Evolutionary conservation across 2,113 vertebrate species (phyloP).

Genomic region (Synchiropus splendidus): DNA sequence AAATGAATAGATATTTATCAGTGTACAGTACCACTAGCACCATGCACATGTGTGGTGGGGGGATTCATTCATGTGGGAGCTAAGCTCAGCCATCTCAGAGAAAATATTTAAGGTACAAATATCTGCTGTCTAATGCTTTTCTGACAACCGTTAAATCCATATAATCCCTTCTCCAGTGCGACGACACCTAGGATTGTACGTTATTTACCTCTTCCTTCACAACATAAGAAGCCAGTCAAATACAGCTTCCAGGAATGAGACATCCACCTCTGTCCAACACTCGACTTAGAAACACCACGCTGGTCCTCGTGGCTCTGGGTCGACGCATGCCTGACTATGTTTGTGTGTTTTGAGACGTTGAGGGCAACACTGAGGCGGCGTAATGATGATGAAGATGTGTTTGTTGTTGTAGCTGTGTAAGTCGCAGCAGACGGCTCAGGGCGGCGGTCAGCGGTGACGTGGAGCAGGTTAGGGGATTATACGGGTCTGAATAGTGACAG

Average conservation of each 20-base stretch:
- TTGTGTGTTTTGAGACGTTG: slow-evolving; percentile 12
- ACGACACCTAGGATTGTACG: too few relatives aligned
- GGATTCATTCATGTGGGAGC: too few relatives aligned
- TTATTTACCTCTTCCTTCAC: too few relatives aligned
- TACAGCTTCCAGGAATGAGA: neutral
- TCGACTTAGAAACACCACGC: too few relatives aligned
- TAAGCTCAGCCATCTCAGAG: too few relatives aligned
- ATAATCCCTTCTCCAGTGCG: neutral
- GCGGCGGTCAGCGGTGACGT: slow-evolving; percentile 25
- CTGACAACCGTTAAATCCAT: neutral
- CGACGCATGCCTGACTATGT: slow-evolving; percentile 15
- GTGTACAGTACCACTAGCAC: too few relatives aligned
- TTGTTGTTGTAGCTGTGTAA: slow-evolving; percentile 57
- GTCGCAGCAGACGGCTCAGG: slow-evolving; percentile 6
- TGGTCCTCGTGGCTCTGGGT: neutral
- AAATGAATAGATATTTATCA: too few relatives aligned
- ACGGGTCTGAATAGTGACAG: slow-evolving; percentile 51
- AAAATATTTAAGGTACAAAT: too few relatives aligned
- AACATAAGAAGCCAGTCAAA: too few relatives aligned
- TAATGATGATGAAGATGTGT: slow-evolving; percentile 53
- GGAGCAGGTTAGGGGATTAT: slow-evolving; percentile 45
- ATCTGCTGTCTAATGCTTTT: too few relatives aligned
- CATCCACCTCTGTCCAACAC: slow-evolving; percentile 2
- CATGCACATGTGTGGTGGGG: too few relatives aligned
- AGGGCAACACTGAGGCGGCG: slow-evolving; percentile 7